These are phyloP conservation scores for Hepsetus odoe DNA, from an alignment of 2,113 vertebrate species.

Conservation along the genomic window DNA sequence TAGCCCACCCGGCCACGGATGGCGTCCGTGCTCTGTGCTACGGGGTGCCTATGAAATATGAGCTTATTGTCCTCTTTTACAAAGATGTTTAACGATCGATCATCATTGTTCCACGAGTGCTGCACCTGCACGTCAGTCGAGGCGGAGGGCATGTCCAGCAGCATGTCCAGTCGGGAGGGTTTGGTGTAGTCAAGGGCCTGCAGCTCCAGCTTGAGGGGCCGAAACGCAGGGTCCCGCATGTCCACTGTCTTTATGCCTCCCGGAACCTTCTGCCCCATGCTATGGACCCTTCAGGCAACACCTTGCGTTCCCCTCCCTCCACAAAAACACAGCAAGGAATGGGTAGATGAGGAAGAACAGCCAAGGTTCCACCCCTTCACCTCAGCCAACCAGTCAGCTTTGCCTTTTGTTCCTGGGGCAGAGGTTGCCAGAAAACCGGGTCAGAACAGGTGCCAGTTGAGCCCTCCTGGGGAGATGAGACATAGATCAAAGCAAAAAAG, in stretches of 20 bases:
- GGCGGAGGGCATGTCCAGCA: constrained; percentile 92
- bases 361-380: constrained; percentile 59
- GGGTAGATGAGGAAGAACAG: constrained; percentile 56
- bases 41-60: constrained; percentile 95
- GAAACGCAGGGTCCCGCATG: constrained; percentile 91
- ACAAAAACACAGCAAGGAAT: constrained; percentile 53
- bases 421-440: constrained; percentile 54
- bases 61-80: constrained; percentile 97
- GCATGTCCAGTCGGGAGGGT: constrained; percentile 90
- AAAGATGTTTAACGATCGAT: constrained; percentile 95
- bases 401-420: constrained; percentile 8
- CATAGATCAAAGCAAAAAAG: constrained; percentile 55
- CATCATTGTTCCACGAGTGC: constrained; percentile 95
- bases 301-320: constrained; percentile 56
- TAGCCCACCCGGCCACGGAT: constrained; percentile 93
- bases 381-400: constrained; percentile 51
- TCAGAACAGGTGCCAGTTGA: constrained; percentile 41
- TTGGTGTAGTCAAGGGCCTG: constrained; percentile 92
- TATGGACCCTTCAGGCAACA: constrained; percentile 61
- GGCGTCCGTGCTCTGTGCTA: constrained; percentile 97
- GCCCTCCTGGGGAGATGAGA: constrained; percentile 66
- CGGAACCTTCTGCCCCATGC: constrained; percentile 98
- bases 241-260: constrained; percentile 97
- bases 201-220: constrained; percentile 90
- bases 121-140: constrained; percentile 81